phyloP scores from a whole-genome alignment of 2,113 vertebrate genomes.

The Ammospiza caudacuta region DNA sequence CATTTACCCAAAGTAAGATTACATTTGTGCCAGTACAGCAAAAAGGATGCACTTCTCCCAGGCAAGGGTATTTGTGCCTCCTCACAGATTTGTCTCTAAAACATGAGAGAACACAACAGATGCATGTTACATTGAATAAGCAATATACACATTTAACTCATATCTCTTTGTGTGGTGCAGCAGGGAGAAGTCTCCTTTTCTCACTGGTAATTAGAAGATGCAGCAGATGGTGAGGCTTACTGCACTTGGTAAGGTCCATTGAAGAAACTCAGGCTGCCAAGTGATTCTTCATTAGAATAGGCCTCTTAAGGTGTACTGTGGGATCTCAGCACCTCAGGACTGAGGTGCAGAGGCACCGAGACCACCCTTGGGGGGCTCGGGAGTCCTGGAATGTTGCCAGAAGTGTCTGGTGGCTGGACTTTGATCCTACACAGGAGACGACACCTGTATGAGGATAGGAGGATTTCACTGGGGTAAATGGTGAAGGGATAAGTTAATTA shows the following conservation, averaged over 20 bases:
- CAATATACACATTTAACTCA: neutral
- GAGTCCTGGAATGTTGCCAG: too few relatives aligned
- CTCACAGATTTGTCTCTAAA: conserved; percentile 3
- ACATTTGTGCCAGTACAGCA: neutral
- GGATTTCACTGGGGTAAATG: too few relatives aligned
- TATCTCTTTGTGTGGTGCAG: conserved; percentile 13
- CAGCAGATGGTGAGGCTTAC: conserved; percentile 9
- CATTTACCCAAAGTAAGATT: neutral
- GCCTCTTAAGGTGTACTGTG: neutral
- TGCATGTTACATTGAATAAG: neutral
- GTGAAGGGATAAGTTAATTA: too few relatives aligned
- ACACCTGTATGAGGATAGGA: too few relatives aligned
- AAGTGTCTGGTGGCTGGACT: too few relatives aligned
- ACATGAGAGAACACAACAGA: neutral
- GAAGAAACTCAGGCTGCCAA: conserved; percentile 27
- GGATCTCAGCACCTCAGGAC: too few relatives aligned
- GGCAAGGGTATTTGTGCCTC: neutral
- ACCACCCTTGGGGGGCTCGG: too few relatives aligned
- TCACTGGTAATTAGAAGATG: conserved; percentile 30
- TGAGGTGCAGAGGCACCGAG: too few relatives aligned
- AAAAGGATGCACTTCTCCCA: neutral
- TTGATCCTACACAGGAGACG: too few relatives aligned
- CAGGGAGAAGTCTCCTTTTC: conserved; percentile 22
- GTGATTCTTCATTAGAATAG: neutral
- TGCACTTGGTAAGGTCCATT: neutral